A percentile compares a stretch with the other conserved stretches of the same genome.
phyloP scores from a whole-genome alignment of 1,140 invertebrate species.

The Monomorium pharaonis region DNA sequence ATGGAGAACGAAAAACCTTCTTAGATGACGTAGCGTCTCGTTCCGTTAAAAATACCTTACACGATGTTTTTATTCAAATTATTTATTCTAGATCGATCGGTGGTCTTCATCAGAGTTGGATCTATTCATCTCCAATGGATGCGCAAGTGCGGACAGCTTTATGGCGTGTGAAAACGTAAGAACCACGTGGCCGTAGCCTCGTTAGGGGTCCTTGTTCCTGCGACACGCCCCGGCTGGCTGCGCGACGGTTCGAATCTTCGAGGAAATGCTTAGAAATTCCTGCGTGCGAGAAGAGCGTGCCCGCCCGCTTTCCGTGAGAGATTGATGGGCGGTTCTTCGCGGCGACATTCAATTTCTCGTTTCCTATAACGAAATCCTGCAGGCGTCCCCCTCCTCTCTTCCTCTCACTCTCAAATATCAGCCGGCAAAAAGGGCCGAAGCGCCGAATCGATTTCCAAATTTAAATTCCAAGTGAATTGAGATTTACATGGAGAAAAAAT shows the following conservation, averaged over 20 bases:
- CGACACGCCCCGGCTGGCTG: constrained; percentile 18
- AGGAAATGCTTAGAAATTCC: constrained; percentile 53
- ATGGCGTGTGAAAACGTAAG: constrained; percentile 79
- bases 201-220: constrained; percentile 43
- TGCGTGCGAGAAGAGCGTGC: neutral
- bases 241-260: constrained; percentile 5
- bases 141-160: constrained; percentile 79
- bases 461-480: neutral
- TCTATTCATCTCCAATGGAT: constrained; percentile 34
- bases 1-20: neutral
- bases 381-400: neutral
- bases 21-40: neutral
- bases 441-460: neutral
- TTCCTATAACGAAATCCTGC: constrained; percentile 10
- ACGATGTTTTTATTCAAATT: constrained; percentile 21
- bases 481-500: neutral
- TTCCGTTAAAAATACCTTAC: neutral
- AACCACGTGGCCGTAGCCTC: constrained; percentile 66
- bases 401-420: neutral
- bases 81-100: constrained; percentile 37
- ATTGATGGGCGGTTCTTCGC: constrained; percentile 43
- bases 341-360: constrained; percentile 16
- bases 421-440: neutral
- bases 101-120: neutral
- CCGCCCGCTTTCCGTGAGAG: constrained; percentile 37